phyloP scores from a whole-genome alignment of 2,113 vertebrate species.

The Clarias magur region DNA sequence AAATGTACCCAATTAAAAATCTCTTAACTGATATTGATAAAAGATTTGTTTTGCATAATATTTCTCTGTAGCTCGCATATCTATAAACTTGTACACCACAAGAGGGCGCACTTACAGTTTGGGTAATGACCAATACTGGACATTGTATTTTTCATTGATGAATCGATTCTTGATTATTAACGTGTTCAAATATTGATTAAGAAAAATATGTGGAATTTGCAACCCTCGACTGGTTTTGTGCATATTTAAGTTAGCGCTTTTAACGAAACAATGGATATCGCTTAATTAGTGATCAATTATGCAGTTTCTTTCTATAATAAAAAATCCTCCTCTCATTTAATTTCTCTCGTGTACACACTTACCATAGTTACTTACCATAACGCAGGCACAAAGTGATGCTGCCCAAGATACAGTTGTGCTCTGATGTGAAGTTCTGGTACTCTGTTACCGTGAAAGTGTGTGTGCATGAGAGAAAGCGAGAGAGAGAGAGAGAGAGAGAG shows the following conservation, averaged over 20 bases:
- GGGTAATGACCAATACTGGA: too few species aligned
- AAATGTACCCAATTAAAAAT: too few species aligned
- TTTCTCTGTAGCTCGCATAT: too few species aligned
- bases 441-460: background rate
- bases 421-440: background rate
- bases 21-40: too few species aligned
- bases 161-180: too few species aligned
- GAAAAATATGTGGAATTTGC: too few species aligned
- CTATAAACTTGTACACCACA: too few species aligned
- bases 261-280: background rate
- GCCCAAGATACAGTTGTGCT: background rate
- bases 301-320: background rate
- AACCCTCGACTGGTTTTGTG: background rate
- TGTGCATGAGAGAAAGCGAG: background rate
- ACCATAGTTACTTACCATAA: slow-evolving; percentile 1
- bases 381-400: background rate
- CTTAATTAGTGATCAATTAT: background rate
- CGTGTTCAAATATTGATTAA: too few species aligned
- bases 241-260: background rate
- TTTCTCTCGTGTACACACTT: background rate
- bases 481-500: slow-evolving; percentile 2
- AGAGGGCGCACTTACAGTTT: too few species aligned
- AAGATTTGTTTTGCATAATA: too few species aligned
- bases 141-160: too few species aligned
- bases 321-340: background rate